Evolutionary conservation across 37 sponge, comb jelly and placozoan genomes (phyloP).

Genomic region (Aplysina aerophoba): DNA sequence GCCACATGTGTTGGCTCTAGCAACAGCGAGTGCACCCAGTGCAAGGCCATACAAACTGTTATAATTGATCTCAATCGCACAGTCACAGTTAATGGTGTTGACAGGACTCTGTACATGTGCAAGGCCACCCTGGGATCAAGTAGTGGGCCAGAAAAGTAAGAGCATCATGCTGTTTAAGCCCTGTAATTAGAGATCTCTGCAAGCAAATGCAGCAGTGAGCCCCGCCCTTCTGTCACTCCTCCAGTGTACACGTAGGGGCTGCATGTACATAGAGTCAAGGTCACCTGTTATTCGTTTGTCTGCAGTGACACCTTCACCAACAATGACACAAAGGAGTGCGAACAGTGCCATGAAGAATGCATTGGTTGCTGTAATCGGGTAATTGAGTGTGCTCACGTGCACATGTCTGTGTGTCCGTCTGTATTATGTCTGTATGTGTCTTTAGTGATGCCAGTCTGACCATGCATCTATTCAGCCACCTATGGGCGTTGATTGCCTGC

Average conservation of each 20-base stretch:
- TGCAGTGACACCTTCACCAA: constrained; percentile 43
- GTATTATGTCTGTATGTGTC: no score
- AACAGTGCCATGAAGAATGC: constrained; percentile 53
- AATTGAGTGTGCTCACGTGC: background rate
- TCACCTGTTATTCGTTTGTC: no score
- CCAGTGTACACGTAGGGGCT: background rate
- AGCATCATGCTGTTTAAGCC: no score
- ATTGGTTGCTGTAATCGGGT: constrained; percentile 52
- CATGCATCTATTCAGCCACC: background rate
- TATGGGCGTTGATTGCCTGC: no score
- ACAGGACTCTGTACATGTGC: no score
- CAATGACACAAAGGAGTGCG: constrained; percentile 35
- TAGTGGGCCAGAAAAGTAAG: no score
- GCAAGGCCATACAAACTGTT: background rate
- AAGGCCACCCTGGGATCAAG: no score
- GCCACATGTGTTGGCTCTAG: constrained; percentile 43
- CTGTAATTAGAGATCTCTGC: background rate
- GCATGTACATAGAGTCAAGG: background rate
- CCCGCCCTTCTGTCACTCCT: no score
- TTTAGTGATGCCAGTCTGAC: background rate
- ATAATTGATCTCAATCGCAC: no score
- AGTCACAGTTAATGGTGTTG: no score
- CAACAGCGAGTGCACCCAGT: constrained; percentile 47
- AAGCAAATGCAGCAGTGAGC: background rate
- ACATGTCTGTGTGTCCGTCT: background rate